Base-by-base conservation (phyloP, 1,140 invertebrate genomes). In the Drosophila elegans region DNA sequence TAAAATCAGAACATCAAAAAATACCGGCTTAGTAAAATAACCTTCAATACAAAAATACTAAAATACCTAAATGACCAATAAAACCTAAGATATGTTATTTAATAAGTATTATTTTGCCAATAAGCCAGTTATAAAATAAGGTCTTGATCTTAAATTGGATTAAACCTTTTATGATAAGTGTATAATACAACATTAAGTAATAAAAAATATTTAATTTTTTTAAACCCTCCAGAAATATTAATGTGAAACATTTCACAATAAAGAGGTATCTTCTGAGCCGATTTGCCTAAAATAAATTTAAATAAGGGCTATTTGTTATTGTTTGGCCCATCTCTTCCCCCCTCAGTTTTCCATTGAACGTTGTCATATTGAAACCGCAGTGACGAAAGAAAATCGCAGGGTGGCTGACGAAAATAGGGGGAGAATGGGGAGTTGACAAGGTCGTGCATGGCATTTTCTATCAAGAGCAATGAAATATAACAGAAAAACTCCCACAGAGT, bases 401-500 rank as follows among this genome's bases (percentile, higher is more conserved):
- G 2, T 42, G 48, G 59, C 36, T 5, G 32, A 44, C 10, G 42
- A 36, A n/a, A 49, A 7, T 29, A 61, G 16, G 44, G 44, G 12
- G 25, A 5, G 46, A n/a, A 16, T 52, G n/a, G 48, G 44, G 16
- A 29, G n/a, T 56, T 46, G 6, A 7, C 61, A 77, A 53, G 59
- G 80, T 62, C 83, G 79, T 88, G 78, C 66, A 83, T 83, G 80
- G 79, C 79, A 86, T 86, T 88, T 88, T 86, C 79, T 79, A 88
- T 86, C 79, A 83, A 83, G 32, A 73, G 49, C 71, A 39, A 82
- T 88, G 66, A 81, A 74, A 78, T 74, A 80, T 60, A 69, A 59
- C 54, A 45, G 29, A 29, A 49, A 52, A 61, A 21, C 16, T 63
- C 52, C 49, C 61, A 41, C 5, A 52, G 56, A 78, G 63, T 66